phyloP scores from a whole-genome alignment of 2,113 vertebrate species.

The Zosterops borbonicus region DNA sequence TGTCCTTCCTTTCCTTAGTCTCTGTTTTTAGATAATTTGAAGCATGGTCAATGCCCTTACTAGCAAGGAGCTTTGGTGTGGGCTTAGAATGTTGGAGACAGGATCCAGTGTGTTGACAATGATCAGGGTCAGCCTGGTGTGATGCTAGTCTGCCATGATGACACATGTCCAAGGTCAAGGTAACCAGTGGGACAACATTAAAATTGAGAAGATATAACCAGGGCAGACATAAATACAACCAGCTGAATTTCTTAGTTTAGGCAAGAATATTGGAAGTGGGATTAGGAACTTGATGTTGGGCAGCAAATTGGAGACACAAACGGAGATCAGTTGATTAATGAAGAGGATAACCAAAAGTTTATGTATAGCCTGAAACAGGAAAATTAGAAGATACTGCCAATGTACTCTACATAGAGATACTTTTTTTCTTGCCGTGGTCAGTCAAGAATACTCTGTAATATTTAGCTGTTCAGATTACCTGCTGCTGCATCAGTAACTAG shows the following conservation, averaged over 20 bases:
- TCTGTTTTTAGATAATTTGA: background rate
- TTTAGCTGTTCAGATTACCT: background rate
- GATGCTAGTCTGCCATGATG: too few relatives aligned
- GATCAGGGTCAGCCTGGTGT: background rate
- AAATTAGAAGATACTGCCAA: background rate
- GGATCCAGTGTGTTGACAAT: background rate
- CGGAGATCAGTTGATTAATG: background rate
- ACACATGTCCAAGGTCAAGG: background rate
- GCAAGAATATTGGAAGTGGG: rapidly evolving
- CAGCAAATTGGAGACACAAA: background rate
- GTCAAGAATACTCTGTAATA: background rate
- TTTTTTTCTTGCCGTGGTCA: background rate
- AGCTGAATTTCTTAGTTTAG: background rate
- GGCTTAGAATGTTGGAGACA: background rate
- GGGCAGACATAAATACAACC: background rate
- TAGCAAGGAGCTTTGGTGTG: background rate
- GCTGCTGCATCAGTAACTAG: background rate
- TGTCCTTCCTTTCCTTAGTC: background rate
- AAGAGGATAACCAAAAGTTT: background rate
- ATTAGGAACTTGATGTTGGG: background rate
- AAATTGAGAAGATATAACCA: background rate
- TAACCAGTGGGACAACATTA: background rate
- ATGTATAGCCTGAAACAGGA: background rate
- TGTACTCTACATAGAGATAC: background rate
- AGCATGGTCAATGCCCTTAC: background rate